These are phyloP conservation scores for Paramacrobiotus metropolitanus DNA, from an alignment of 1,140 invertebrate species.

Conservation along the genomic window DNA sequence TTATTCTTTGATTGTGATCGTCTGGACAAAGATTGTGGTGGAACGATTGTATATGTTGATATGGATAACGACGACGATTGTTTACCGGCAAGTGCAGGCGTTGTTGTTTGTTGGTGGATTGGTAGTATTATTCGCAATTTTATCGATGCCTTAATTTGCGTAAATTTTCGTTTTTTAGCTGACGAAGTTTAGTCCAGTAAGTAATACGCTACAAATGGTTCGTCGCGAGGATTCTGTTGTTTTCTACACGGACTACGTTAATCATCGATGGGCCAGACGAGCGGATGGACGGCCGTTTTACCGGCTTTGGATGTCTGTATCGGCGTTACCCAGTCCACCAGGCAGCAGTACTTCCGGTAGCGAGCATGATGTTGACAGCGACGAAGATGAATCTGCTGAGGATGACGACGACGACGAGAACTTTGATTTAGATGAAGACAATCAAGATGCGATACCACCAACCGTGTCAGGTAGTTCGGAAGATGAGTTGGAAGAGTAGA, in stretches of 20 bases:
- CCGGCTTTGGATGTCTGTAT: neutral
- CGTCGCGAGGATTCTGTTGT: neutral
- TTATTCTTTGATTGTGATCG: neutral
- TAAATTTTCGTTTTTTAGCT: neutral
- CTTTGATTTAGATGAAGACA: constrained; percentile 1
- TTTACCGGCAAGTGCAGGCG: neutral
- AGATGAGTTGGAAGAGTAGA: no score
- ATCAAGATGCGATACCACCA: neutral
- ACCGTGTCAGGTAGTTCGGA: no score
- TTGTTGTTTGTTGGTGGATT: neutral
- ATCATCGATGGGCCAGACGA: neutral
- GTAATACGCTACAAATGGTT: neutral
- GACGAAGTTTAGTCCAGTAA: neutral
- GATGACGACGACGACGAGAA: neutral
- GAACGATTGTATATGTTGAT: neutral
- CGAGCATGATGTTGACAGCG: neutral
- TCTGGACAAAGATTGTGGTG: neutral
- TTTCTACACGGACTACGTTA: constrained; percentile 1
- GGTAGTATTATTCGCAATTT: neutral
- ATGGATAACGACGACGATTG: neutral
- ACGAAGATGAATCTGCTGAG: neutral
- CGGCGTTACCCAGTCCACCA: neutral
- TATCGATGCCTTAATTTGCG: neutral
- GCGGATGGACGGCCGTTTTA: neutral
- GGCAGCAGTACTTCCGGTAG: neutral